Conservation (phyloP, 2,797 vertebrate species). For the Cossypha polioptera region DNA sequence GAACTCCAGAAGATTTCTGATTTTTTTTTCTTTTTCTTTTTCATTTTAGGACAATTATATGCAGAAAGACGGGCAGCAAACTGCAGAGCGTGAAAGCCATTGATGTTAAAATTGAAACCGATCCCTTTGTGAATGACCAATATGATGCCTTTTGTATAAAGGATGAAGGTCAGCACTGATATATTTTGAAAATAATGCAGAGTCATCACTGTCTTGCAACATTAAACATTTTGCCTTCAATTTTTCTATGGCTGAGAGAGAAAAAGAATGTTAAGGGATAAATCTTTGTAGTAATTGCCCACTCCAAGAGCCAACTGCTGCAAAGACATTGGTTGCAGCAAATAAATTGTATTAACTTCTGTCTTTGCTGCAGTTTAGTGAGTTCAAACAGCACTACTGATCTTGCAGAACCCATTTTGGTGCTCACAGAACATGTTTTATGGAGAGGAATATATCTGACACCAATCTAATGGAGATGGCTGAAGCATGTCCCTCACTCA, state of each 20-base stretch:
- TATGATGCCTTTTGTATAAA: constrained; percentile 86
- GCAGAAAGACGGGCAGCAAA: constrained; percentile 77
- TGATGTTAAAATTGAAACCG: constrained; percentile 83
- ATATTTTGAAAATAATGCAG: not conserved
- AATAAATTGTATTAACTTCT: not conserved
- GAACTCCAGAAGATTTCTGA: constrained; percentile 38
- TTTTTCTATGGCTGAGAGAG: not conserved
- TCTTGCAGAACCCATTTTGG: not conserved
- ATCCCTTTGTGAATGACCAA: constrained; percentile 71
- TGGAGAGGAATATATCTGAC: not conserved
- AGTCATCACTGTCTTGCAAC: not conserved
- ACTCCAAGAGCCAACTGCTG: not conserved
- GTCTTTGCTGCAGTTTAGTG: not conserved
- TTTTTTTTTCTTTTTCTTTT: constrained; percentile 47
- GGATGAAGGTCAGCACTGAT: constrained; percentile 83
- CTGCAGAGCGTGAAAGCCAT: constrained; percentile 78
- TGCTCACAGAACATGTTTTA: not conserved
- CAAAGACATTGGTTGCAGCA: not conserved
- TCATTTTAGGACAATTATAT: constrained; percentile 83
- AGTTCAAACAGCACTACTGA: not conserved
- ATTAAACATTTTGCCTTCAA: not conserved
- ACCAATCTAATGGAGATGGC: not conserved
- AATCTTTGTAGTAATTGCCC: not conserved
- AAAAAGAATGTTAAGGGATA: not conserved
- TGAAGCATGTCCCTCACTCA: not conserved